Evolutionary conservation across 2,888 invertebrate species (phyloP), one percentile per base, ranked within the genome.

Genomic region (Cerastis leucographa): DNA sequence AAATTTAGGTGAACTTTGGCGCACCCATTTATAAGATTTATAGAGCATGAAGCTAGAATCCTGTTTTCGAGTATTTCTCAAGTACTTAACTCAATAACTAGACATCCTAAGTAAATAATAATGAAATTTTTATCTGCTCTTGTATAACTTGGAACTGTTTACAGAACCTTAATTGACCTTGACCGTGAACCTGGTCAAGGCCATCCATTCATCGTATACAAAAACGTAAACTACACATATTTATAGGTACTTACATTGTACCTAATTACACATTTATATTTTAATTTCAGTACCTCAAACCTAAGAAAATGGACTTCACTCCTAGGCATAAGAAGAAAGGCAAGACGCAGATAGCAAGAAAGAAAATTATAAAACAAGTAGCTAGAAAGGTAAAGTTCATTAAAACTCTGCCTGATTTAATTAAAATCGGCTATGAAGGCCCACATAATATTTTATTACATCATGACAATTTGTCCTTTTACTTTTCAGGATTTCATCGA

Each of bases 301-400:
- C 98, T 25, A 98, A 98, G 70, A 97, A 98, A 87, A 97, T 99
- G 69, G 97, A 98, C 88, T 98, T 98, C 83, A 97, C 97, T 79
- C 98, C 98, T 0, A 97, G 98, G 66, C 97, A 97, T 84, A 98
- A 98, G 94, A 98, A 98, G 75, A 98, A 98, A 92, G 98, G 98
- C 65, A 97, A 98, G 71, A 98, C 97, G 0, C 97, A 98, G 88
- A 97, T 98, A 77, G 97, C 98, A 83, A 98, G 98, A 85, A 98
- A 98, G 94, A 98, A 98, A 91, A 98, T 98, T 82, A 97, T 98
- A 40, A 97, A 98, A 90, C 97, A 97, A 88, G 96, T 97, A 79
- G 97, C 97, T 29, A 97, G 97, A 93, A 97, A 97, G 97, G 98
- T 98, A 94, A 61, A 22, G 1, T 14, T 3, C 25, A 59, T 29